Evolutionary conservation across 2,797 vertebrate genomes (phyloP).

Genomic region (Smutsia temminckii): DNA sequence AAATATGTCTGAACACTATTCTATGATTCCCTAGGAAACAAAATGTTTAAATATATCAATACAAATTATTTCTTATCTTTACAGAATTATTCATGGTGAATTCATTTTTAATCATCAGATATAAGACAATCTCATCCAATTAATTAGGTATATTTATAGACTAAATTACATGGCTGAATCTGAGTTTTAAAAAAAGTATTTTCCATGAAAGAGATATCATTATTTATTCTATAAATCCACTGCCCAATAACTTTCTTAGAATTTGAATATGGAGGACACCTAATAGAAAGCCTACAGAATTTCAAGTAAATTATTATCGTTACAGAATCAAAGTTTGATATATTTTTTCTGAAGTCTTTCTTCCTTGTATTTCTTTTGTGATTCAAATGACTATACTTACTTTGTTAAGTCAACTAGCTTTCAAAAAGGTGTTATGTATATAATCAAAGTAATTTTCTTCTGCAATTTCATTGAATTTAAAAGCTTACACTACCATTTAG

Average conservation of each 20-base stretch:
- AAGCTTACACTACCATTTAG: background rate
- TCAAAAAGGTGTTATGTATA: background rate
- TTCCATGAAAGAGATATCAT: background rate
- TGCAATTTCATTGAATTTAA: background rate
- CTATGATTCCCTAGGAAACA: background rate
- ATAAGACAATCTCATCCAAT: background rate
- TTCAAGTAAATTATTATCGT: background rate
- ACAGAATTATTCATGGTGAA: background rate
- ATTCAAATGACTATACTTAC: background rate
- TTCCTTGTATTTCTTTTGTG: background rate
- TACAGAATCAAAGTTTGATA: background rate
- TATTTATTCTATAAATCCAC: background rate
- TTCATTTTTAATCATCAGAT: background rate
- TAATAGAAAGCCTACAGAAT: background rate
- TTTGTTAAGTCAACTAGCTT: conserved; percentile 6
- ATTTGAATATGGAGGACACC: background rate
- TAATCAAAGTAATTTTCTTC: background rate
- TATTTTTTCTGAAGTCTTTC: background rate
- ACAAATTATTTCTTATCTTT: background rate
- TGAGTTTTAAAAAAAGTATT: background rate
- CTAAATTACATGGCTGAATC: background rate
- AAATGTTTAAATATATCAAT: background rate
- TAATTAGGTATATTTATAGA: background rate
- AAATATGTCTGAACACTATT: background rate
- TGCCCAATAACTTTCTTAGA: background rate